Percentiles rank a stretch among this genome's conserved stretches.
Conservation (phyloP, 1,140 invertebrate species). For the Heterodera carotae region DNA sequence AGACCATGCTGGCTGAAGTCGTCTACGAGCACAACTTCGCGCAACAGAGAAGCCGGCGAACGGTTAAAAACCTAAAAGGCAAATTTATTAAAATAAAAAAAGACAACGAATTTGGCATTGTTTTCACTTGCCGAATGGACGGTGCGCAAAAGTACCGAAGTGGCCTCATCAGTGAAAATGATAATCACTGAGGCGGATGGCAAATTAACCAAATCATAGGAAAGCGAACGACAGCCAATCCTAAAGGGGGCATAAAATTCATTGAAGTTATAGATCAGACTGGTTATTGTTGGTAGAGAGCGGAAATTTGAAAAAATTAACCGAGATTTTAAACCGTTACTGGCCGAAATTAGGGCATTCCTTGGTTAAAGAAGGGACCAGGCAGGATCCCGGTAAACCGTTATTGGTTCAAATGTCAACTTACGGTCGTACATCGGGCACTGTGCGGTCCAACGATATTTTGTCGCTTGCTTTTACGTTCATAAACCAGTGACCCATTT, state of each 20-base stretch:
- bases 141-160: constrained; percentile 79
- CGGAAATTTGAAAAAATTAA: no score
- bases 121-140: constrained; percentile 76
- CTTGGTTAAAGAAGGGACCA: no score
- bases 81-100: constrained; percentile 64
- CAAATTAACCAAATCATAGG: constrained; percentile 42
- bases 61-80: constrained; percentile 72
- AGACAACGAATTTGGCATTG: constrained; percentile 81
- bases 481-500: constrained; percentile 51
- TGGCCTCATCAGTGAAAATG: constrained; percentile 86
- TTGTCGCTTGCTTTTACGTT: constrained; percentile 52
- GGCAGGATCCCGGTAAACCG: no score
- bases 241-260: background rate
- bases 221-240: constrained; percentile 27
- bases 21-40: constrained; percentile 87
- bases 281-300: no score
- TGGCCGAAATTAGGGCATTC: no score
- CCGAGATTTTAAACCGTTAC: no score
- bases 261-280: background rate
- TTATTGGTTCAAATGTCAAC: background rate
- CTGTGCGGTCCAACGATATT: constrained; percentile 47
- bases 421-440: constrained; percentile 35
- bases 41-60: constrained; percentile 72
- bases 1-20: constrained; percentile 80
- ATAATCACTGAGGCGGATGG: constrained; percentile 54